Evolutionary conservation across 2,113 vertebrate species (phyloP), one percentile per base, ranked within the genome.

Genomic region (Pluvianellus socialis): DNA sequence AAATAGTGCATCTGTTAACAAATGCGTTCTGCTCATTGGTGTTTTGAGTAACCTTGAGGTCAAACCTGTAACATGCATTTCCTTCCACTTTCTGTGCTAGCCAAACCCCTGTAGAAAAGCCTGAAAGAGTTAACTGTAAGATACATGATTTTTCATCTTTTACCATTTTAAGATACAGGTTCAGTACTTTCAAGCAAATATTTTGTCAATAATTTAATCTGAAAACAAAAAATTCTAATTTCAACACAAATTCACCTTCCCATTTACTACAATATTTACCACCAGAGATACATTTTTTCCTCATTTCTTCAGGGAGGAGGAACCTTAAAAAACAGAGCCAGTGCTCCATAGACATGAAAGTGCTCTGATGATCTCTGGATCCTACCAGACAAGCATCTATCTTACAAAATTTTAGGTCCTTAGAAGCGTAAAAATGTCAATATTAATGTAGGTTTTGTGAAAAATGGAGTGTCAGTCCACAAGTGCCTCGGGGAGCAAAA

Each of bases 21-120:
- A n/a, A 45, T 0, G 0, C 35, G 15, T 17, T 30, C 32, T 62
- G 9, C 4, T 53, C 4, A 17, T 12, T 40, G 6, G 1, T 67
- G 7, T 67, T 90, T 42, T 45, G 14, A 75, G 10, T 33, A 92
- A 52, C 12, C 17, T 61, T 52, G 22, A 27, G 19, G 19, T 19
- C 10, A 6, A 38, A 6, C 4, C 5, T 3, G 13, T 33, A 33
- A 47, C 3, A 4, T 52, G 17, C 9, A n/a, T 63, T 83, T 12
- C 7, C 2, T 71, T 62, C 14, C 3, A 27, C 5, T 35, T 52
- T 81, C 12, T 65, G 3, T 80, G 17, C n/a, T 42, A 56, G 9
- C 2, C 19, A 67, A 49, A 33, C 0, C 2, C 3, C 30, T 73
- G 6, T 9, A 61, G 33, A 77, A 66, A 94, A 61, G 9, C 16